Conservation (phyloP, 2,797 vertebrate genomes). For the Pipistrellus kuhlii region DNA sequence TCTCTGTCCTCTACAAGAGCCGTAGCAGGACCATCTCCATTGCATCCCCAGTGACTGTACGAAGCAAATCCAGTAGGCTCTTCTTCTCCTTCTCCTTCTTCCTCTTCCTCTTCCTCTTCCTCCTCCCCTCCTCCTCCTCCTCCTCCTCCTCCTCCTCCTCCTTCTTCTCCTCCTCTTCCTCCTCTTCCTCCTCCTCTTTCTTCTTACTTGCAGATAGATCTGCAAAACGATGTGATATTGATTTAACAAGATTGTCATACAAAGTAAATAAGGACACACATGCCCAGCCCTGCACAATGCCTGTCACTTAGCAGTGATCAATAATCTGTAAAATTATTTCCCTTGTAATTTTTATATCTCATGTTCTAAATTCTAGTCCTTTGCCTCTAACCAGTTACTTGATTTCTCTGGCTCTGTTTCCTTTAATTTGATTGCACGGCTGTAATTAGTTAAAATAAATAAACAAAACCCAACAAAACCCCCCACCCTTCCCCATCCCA, state of each 20-base stretch:
- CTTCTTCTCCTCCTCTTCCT: not conserved
- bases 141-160: not conserved
- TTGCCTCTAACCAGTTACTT: constrained; percentile 10
- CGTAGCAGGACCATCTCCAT: not conserved
- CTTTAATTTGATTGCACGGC: not conserved
- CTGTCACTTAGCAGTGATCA: too few relatives aligned
- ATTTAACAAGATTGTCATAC: not conserved
- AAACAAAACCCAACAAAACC: not conserved
- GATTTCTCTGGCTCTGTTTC: not conserved
- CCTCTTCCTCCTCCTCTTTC: not conserved
- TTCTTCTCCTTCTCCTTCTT: too few relatives aligned
- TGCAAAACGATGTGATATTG: not conserved
- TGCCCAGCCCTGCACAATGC: not conserved
- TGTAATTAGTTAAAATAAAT: not conserved
- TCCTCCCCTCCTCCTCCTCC: accelerated
- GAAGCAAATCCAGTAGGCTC: not conserved
- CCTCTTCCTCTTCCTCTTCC: too few relatives aligned
- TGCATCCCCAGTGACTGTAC: not conserved
- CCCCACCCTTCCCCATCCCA: not conserved
- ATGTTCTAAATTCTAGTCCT: not conserved
- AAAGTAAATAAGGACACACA: not conserved
- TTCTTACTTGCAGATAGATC: not conserved
- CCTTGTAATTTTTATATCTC: not conserved
- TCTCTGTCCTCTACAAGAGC: not conserved
- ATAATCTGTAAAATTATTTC: not conserved